A percentile compares a stretch with the other conserved stretches of the same genome.
phyloP scores from a whole-genome alignment of 2,113 vertebrate species.

The Daubentonia madagascariensis region DNA sequence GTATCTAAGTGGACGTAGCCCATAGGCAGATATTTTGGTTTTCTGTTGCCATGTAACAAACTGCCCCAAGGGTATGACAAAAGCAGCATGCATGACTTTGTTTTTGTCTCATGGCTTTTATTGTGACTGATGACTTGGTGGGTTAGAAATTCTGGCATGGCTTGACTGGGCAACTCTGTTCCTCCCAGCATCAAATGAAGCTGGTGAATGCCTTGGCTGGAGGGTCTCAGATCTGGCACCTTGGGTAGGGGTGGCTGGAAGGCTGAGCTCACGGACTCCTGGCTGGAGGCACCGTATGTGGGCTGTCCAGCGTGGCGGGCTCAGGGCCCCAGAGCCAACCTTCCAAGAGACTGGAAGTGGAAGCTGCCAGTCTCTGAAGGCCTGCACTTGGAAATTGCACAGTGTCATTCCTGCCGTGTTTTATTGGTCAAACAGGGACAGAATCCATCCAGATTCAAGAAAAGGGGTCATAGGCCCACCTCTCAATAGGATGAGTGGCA shows the following conservation, averaged over 20 bases:
- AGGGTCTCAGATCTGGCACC: background rate
- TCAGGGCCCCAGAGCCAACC: background rate
- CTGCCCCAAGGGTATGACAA: background rate
- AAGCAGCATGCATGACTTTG: background rate
- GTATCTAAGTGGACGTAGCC: background rate
- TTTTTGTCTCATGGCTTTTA: background rate
- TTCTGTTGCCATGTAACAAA: background rate
- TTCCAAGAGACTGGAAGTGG: background rate
- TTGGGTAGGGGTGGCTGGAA: background rate
- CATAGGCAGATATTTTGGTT: background rate
- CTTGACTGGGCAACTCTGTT: background rate
- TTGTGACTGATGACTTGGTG: background rate
- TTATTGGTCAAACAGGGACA: background rate
- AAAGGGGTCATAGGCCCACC: background rate
- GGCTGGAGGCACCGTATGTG: rapidly evolving
- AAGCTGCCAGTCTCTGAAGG: background rate
- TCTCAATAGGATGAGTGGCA: background rate
- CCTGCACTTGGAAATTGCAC: background rate
- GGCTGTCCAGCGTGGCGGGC: rapidly evolving
- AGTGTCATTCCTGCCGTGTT: rapidly evolving
- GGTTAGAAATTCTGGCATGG: background rate
- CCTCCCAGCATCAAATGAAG: rapidly evolving
- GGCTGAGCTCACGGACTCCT: background rate
- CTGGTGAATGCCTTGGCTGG: too few relatives aligned
- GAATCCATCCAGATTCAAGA: background rate